These are phyloP conservation scores for Plodia interpunctella DNA, from an alignment of 1,140 invertebrate species.

Conservation along the genomic window DNA sequence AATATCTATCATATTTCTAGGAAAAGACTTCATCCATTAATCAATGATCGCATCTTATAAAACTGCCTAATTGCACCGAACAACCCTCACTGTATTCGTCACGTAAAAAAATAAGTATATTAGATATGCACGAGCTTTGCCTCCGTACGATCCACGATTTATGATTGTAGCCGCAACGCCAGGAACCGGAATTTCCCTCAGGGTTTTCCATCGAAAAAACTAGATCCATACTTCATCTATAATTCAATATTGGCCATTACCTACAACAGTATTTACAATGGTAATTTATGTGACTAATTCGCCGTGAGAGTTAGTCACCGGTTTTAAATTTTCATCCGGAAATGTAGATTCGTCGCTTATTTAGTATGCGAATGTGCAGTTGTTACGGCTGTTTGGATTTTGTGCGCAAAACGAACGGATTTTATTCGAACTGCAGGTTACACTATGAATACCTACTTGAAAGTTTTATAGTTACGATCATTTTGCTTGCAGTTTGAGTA, in stretches of 20 bases:
- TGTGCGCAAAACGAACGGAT: not conserved
- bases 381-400: not conserved
- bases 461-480: no score
- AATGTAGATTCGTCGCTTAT: conserved; percentile 13
- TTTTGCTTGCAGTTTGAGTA: no score
- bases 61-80: no score
- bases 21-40: no score
- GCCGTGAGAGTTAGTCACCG: conserved; percentile 14
- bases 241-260: conserved; percentile 59
- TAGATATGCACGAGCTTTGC: not conserved
- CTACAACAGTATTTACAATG: conserved; percentile 40
- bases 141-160: not conserved
- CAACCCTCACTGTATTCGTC: no score
- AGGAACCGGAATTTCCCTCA: conserved; percentile 51
- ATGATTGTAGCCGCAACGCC: conserved; percentile 33
- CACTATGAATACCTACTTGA: no score
- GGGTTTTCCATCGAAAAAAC: conserved; percentile 60
- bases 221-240: conserved; percentile 56
- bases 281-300: conserved; percentile 43
- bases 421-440: no score
- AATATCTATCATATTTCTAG: no score
- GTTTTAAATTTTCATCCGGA: conserved; percentile 23
- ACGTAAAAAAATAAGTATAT: no score
- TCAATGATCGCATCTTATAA: no score
- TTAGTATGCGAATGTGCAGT: not conserved